Percentiles rank a stretch among this genome's conserved stretches.
Conservation (phyloP, 2,888 invertebrate species). For the Biston betularia region DNA sequence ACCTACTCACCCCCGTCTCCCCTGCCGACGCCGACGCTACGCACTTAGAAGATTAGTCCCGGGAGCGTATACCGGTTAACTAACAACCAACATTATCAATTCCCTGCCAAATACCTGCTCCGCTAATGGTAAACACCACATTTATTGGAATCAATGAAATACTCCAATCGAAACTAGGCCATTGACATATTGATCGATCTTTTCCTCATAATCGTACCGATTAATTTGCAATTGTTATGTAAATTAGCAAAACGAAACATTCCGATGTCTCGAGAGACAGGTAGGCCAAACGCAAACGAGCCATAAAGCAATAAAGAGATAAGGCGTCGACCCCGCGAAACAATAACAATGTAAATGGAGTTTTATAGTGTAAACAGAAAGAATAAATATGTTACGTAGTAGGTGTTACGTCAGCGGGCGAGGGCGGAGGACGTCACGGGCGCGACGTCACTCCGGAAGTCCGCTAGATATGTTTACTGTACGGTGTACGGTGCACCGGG, state of each 20-base stretch:
- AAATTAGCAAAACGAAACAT: slow-evolving; percentile 39
- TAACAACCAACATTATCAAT: slow-evolving; percentile 62
- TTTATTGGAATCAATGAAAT: slow-evolving; percentile 19
- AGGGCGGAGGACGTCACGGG: slow-evolving; percentile 64
- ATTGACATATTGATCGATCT: slow-evolving; percentile 13
- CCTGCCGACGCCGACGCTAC: slow-evolving; percentile 60
- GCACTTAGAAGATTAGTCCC: slow-evolving; percentile 86
- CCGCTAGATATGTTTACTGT: slow-evolving; percentile 79
- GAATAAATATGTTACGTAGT: slow-evolving; percentile 76
- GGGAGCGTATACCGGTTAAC: slow-evolving; percentile 71
- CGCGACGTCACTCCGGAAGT: slow-evolving; percentile 82
- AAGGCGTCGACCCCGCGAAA: slow-evolving; percentile 78
- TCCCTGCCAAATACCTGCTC: slow-evolving; percentile 52
- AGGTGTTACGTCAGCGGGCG: slow-evolving; percentile 68
- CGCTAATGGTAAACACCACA: slow-evolving; percentile 33
- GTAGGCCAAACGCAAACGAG: slow-evolving; percentile 63
- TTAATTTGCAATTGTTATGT: slow-evolving; percentile 44
- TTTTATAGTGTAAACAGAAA: slow-evolving; percentile 84
- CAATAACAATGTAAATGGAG: slow-evolving; percentile 80
- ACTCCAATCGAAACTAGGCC: slow-evolving; percentile 21
- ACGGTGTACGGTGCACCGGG: slow-evolving; percentile 59
- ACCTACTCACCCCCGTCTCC: slow-evolving; percentile 38
- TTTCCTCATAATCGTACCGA: slow-evolving; percentile 38
- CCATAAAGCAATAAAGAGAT: slow-evolving; percentile 77
- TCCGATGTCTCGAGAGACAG: slow-evolving; percentile 51